A percentile compares a stretch with the other conserved stretches of the same genome.
Conservation (phyloP, 2,113 vertebrate species). For the Poeciliopsis prolifica region DNA sequence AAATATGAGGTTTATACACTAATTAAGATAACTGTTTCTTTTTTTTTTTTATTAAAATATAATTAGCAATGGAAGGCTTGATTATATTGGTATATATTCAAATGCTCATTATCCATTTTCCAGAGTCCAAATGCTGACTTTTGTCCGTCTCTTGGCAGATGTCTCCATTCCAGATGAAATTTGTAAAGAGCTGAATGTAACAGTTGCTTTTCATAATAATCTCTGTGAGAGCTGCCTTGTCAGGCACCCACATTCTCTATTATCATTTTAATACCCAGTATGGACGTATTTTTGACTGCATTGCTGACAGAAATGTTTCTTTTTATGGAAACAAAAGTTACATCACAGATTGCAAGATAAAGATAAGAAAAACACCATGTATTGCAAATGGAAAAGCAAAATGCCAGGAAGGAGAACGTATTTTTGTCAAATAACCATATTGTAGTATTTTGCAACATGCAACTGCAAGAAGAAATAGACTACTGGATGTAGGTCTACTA, state of each 20-base stretch:
- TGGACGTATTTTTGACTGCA: constrained; percentile 62
- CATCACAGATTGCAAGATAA: constrained; percentile 71
- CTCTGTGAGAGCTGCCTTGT: constrained; percentile 56
- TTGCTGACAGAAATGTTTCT: constrained; percentile 79
- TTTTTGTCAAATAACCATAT: constrained; percentile 58
- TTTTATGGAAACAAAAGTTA: constrained; percentile 47
- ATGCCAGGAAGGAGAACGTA: constrained; percentile 31
- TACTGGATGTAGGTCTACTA: constrained; percentile 12
- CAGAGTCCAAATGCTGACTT: constrained; percentile 56
- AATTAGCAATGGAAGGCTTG: constrained; percentile 39
- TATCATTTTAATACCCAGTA: constrained; percentile 76
- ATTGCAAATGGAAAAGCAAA: constrained; percentile 52
- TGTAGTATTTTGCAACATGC: constrained; percentile 26
- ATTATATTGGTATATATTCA: constrained; percentile 41
- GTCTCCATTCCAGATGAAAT: constrained; percentile 55
- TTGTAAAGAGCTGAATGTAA: constrained; percentile 65
- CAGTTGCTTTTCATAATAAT: constrained; percentile 73
- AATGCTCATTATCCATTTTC: constrained; percentile 41
- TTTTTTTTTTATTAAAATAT: constrained; percentile 37
- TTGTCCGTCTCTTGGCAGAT: constrained; percentile 57
- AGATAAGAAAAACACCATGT: constrained; percentile 71
- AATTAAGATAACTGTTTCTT: constrained; percentile 38
- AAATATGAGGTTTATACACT: constrained; percentile 26
- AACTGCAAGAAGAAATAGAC: constrained; percentile 16
- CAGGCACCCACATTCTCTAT: constrained; percentile 65